A percentile compares a stretch with the other conserved stretches of the same genome.
Conservation (phyloP, 2,888 invertebrate genomes). For the Lissonota sp. region DNA sequence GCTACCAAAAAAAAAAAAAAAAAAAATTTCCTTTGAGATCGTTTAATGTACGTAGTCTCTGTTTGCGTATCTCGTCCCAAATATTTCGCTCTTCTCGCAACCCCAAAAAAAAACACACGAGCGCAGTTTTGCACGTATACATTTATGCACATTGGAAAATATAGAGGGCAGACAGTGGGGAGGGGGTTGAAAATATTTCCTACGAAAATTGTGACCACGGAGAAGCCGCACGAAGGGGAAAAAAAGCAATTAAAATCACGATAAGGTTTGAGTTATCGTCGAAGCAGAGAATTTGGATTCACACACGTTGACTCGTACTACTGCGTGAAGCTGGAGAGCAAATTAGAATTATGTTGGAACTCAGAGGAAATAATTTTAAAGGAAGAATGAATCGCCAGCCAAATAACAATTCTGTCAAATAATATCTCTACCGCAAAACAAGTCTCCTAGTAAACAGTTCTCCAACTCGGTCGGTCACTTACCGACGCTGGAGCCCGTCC, state of each 20-base stretch:
- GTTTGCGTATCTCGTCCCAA: slow-evolving; percentile 58
- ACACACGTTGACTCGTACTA: slow-evolving; percentile 8
- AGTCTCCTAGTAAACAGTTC: too few relatives aligned
- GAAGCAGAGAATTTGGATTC: not conserved
- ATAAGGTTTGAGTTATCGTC: slow-evolving; percentile 52
- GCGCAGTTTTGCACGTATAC: not conserved
- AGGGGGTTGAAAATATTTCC: slow-evolving; percentile 29
- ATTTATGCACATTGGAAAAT: not conserved
- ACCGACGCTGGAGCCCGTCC: too few relatives aligned
- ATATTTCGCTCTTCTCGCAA: slow-evolving; percentile 40
- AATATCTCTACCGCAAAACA: too few relatives aligned
- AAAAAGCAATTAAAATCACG: slow-evolving; percentile 59
- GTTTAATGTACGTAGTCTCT: slow-evolving; percentile 62
- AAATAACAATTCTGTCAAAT: too few relatives aligned
- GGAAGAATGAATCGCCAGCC: too few relatives aligned
- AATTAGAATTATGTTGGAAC: not conserved
- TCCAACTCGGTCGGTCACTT: too few relatives aligned
- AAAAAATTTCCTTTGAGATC: slow-evolving; percentile 56
- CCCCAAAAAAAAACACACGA: slow-evolving; percentile 6
- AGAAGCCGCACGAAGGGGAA: slow-evolving; percentile 4
- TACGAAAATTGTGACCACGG: slow-evolving; percentile 22
- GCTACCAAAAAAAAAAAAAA: slow-evolving; percentile 8
- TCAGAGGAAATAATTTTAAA: too few relatives aligned
- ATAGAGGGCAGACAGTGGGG: not conserved
- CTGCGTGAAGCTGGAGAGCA: not conserved